Base-by-base conservation (phyloP, 2,113 vertebrate species). In the Microcebus tavaratra region DNA sequence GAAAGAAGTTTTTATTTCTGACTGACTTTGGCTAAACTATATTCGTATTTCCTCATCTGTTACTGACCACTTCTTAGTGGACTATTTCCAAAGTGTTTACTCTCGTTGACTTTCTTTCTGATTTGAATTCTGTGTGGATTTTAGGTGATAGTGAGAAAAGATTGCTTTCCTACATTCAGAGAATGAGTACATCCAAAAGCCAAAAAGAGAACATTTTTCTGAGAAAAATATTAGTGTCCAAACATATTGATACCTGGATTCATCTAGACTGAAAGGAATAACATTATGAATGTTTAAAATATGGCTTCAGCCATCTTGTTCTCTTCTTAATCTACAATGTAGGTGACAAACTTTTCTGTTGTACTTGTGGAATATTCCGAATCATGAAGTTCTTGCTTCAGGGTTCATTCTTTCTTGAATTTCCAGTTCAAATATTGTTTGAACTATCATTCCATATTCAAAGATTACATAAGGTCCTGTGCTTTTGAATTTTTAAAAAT, bases 391-490 rank as follows among this genome's bases (percentile, higher is more conserved):
- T 95, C 65, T 97, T 65, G 31, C 8, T 96, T 85, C 53, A 94
- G 96, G 75, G 83, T 97, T 97, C 70, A 95, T 48, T 48, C 63
- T 90, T 95, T 79, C 87, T 96, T 96, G 61, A 96, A 93, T 79
- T 97, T 95, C 97, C 94, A 95, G 68, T 95, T 96, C 73, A 95
- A 94, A 72, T 96, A 59, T 15, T 87, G 70, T 94, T 90, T 50
- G 59, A 80, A 90, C 81, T 65, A 5, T 57, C 91, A 86, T 18
- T 93, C 63, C 95, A 39, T 96, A 25, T 97, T 88, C 90, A 93
- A 95, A 98, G 45, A 94, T 85, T 96, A 70, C 91, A 88, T 96
- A 94, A 96, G 90, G 57, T 94, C 88, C 68, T n/a, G 67, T 89
- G 55, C 68, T 96, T 98, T 94, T 39, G 81, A 96, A 78, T 39